Evolutionary conservation across 2,797 vertebrate species (phyloP).

Genomic region (Pseudochromis fuscus): DNA sequence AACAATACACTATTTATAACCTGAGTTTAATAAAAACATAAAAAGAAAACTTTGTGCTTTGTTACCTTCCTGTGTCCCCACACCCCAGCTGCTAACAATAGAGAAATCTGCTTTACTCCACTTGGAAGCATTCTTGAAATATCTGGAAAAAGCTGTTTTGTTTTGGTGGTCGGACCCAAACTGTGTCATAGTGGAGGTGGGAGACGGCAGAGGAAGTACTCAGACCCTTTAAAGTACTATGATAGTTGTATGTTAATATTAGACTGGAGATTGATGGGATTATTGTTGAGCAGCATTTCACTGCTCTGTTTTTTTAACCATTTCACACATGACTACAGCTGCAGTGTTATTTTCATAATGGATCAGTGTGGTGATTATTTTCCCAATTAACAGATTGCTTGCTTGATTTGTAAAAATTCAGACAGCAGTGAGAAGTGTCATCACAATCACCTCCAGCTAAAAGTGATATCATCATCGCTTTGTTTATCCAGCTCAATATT

Average conservation of each 20-base stretch:
- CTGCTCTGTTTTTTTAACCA: neutral
- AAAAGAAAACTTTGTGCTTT: conserved; percentile 34
- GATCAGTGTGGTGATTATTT: neutral
- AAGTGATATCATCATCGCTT: neutral
- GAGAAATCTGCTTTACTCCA: conserved; percentile 34
- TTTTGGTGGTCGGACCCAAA: conserved; percentile 12
- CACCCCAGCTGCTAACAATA: conserved; percentile 67
- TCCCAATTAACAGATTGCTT: neutral
- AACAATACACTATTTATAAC: conserved; percentile 87
- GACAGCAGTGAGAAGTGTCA: neutral
- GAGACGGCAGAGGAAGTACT: neutral
- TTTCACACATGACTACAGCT: neutral
- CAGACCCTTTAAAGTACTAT: neutral
- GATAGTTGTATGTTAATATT: neutral
- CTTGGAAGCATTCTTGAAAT: conserved; percentile 29
- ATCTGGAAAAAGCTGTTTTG: conserved; percentile 32
- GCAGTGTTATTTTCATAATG: neutral
- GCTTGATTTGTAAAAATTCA: neutral
- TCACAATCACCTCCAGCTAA: no score
- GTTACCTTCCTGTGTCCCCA: conserved; percentile 63
- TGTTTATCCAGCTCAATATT: neutral
- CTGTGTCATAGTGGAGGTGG: conserved; percentile 18
- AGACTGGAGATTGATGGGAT: neutral
- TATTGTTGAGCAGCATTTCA: no score
- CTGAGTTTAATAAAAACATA: conserved; percentile 60